These are phyloP conservation scores for Cecidostiba fungosa DNA, from an alignment of 2,888 invertebrate species.

Conservation along the genomic window DNA sequence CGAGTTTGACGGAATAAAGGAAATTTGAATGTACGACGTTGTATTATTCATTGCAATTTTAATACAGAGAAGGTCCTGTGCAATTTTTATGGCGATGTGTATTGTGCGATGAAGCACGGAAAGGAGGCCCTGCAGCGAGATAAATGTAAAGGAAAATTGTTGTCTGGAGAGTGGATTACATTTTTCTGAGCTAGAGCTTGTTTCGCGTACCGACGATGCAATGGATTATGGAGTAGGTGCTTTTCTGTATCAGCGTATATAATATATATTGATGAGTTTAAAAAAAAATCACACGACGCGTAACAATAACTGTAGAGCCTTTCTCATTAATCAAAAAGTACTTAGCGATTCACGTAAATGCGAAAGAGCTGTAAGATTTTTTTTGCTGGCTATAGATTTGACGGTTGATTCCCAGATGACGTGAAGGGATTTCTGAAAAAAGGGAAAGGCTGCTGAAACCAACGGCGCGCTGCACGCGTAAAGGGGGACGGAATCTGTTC, in stretches of 20 bases:
- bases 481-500: conserved; percentile 48
- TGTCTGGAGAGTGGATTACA: conserved; percentile 42
- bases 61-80: conserved; percentile 58
- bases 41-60: conserved; percentile 65
- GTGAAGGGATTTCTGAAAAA: conserved; percentile 38
- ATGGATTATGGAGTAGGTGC: not conserved
- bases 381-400: not conserved
- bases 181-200: not conserved
- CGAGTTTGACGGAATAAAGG: conserved; percentile 59
- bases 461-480: not conserved
- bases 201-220: not conserved
- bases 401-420: conserved; percentile 52
- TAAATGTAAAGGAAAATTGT: conserved; percentile 6
- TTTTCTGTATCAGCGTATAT: not conserved
- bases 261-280: not conserved
- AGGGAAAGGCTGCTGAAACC: conserved; percentile 31
- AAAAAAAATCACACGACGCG: not conserved
- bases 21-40: conserved; percentile 63
- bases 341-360: not conserved
- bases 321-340: not conserved
- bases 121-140: not conserved
- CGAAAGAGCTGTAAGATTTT: conserved; percentile 16
- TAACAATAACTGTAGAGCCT: not conserved
- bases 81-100: conserved; percentile 58
- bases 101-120: not conserved